Evolutionary conservation across 2,888 invertebrate species (phyloP).

Genomic region (Ischnura elegans): DNA sequence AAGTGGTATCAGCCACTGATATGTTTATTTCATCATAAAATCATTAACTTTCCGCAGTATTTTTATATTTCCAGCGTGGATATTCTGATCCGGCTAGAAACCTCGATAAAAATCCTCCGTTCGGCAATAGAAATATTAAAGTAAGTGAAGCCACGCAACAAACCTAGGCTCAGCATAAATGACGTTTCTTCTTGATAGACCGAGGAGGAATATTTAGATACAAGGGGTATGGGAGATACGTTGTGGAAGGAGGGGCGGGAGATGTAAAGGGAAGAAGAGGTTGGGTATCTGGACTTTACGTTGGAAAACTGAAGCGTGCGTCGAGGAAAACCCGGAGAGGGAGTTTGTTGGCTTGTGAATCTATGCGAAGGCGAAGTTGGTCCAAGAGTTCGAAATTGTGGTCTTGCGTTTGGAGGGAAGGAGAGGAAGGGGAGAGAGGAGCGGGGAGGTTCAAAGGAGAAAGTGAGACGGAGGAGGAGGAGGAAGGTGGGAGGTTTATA

Average conservation of each 20-base stretch:
- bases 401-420: background rate
- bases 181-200: background rate
- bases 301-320: conserved; percentile 38
- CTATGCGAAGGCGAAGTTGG: conserved; percentile 53
- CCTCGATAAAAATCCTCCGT: too few relatives aligned
- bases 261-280: background rate
- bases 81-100: too few relatives aligned
- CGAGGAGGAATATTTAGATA: background rate
- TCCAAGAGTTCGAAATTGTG: conserved; percentile 33
- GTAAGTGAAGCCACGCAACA: too few relatives aligned
- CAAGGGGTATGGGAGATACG: background rate
- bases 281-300: background rate
- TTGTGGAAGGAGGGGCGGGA: background rate
- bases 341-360: conserved; percentile 40
- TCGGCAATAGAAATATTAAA: too few relatives aligned
- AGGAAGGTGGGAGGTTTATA: background rate
- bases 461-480: background rate
- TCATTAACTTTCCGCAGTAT: too few relatives aligned
- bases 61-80: too few relatives aligned
- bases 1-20: too few relatives aligned
- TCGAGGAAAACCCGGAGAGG: background rate
- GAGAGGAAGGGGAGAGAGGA: background rate
- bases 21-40: too few relatives aligned
- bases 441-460: background rate
- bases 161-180: too few relatives aligned